Evolutionary conservation across 1,140 invertebrate genomes (phyloP).

Genomic region (Papilio helenus): DNA sequence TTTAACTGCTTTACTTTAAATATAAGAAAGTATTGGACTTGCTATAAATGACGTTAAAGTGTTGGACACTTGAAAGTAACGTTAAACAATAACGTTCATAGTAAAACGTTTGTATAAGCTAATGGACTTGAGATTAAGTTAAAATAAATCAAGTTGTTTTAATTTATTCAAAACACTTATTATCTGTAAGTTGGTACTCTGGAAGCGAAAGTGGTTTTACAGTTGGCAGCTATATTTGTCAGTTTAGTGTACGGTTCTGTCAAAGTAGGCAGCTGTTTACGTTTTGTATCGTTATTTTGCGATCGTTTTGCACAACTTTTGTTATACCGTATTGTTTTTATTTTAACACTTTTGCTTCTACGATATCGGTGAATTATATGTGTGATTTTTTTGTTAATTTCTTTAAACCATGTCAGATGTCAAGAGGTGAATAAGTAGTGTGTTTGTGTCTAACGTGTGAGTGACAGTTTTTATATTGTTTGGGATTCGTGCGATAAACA

Average conservation of each 20-base stretch:
- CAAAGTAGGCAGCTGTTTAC: conserved; percentile 81
- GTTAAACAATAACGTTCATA: not conserved
- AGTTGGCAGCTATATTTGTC: conserved; percentile 73
- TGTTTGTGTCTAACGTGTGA: conserved; percentile 78
- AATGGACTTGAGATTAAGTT: not conserved
- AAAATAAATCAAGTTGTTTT: not conserved
- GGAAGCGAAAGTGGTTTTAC: conserved; percentile 71
- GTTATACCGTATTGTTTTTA: conserved; percentile 78
- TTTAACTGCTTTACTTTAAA: not conserved
- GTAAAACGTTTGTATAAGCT: not conserved
- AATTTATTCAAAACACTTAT: conserved; percentile 35
- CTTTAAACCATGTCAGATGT: conserved; percentile 78
- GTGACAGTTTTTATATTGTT: conserved; percentile 80
- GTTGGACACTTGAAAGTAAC: not conserved
- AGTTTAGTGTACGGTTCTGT: conserved; percentile 77
- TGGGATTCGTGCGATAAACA: conserved; percentile 77
- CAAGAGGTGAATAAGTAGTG: conserved; percentile 78
- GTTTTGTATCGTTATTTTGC: conserved; percentile 81
- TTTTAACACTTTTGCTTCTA: conserved; percentile 65
- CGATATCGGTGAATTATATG: conserved; percentile 65
- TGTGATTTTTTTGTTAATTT: conserved; percentile 61
- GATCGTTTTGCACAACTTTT: conserved; percentile 77
- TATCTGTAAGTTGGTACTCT: conserved; percentile 50
- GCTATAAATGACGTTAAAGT: not conserved
- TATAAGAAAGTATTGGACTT: not conserved